Conservation (phyloP, 2,797 vertebrate genomes). For the Sparidentex hasta region DNA sequence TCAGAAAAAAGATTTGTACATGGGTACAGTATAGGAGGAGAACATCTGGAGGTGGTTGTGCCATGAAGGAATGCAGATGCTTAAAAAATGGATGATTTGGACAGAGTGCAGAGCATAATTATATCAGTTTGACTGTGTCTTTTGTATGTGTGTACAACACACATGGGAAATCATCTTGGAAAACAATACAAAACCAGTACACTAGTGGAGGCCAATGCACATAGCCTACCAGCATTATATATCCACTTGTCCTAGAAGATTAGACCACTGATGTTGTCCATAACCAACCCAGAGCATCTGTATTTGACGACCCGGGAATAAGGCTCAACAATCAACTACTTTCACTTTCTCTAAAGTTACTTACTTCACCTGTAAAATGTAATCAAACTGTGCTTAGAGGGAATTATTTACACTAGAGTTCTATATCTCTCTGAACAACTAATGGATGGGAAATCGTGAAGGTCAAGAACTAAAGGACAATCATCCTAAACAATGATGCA, state of each 20-base stretch:
- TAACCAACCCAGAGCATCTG: no score
- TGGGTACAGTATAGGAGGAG: constrained; percentile 53
- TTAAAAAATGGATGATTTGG: constrained; percentile 44
- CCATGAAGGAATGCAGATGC: constrained; percentile 69
- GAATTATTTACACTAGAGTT: no score
- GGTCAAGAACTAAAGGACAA: background rate
- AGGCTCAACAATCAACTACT: no score
- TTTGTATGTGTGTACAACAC: background rate
- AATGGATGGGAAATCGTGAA: background rate
- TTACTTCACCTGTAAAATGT: no score
- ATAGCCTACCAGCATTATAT: background rate
- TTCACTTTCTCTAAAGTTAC: no score
- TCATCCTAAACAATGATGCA: background rate
- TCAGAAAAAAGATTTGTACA: constrained; percentile 47
- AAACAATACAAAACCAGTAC: constrained; percentile 12
- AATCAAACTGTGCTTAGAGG: no score
- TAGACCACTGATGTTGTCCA: no score
- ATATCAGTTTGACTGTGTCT: constrained; percentile 21
- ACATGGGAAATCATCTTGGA: background rate
- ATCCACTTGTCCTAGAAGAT: background rate
- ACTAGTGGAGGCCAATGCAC: background rate
- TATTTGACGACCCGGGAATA: no score
- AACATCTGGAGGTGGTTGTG: constrained; percentile 79
- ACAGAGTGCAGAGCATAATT: constrained; percentile 50
- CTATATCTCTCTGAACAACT: background rate